These are phyloP conservation scores for Thecophora atra DNA, from an alignment of 2,888 invertebrate species.

Conservation along the genomic window DNA sequence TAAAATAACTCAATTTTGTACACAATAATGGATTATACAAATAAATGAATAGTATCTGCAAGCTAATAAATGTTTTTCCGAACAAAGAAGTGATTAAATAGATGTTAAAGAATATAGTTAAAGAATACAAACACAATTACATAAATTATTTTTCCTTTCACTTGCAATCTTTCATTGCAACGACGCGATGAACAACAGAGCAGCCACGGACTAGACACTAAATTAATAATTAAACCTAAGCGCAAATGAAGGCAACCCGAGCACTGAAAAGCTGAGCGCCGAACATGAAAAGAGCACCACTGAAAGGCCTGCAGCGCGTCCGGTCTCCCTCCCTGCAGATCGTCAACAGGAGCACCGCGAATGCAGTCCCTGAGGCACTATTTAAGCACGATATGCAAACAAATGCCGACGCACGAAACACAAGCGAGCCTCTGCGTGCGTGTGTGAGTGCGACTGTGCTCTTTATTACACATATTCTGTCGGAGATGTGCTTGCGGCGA, in stretches of 20 bases:
- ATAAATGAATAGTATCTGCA: too few species aligned
- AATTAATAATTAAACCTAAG: slow-evolving; percentile 23
- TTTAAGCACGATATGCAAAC: slow-evolving; percentile 24
- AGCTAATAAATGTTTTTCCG: too few species aligned
- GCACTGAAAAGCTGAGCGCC: background rate
- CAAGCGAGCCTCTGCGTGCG: background rate
- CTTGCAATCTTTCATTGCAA: slow-evolving; percentile 5
- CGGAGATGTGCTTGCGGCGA: background rate
- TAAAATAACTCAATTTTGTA: too few species aligned
- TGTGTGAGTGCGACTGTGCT: background rate
- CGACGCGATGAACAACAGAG: background rate
- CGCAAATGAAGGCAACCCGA: background rate
- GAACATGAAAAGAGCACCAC: background rate
- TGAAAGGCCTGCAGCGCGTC: background rate
- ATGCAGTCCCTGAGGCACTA: slow-evolving; percentile 27
- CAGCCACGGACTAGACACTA: slow-evolving; percentile 9
- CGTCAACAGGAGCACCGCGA: background rate
- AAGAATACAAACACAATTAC: background rate
- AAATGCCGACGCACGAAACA: slow-evolving; percentile 3
- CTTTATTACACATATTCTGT: background rate
- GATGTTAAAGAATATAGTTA: too few species aligned
- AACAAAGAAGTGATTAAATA: too few species aligned
- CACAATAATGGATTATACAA: too few species aligned
- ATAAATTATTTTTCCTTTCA: background rate
- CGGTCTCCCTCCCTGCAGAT: background rate